Percentiles rank a stretch among this genome's conserved stretches.
phyloP scores from a whole-genome alignment of 1,140 invertebrate species.

The Drosophila subobscura region DNA sequence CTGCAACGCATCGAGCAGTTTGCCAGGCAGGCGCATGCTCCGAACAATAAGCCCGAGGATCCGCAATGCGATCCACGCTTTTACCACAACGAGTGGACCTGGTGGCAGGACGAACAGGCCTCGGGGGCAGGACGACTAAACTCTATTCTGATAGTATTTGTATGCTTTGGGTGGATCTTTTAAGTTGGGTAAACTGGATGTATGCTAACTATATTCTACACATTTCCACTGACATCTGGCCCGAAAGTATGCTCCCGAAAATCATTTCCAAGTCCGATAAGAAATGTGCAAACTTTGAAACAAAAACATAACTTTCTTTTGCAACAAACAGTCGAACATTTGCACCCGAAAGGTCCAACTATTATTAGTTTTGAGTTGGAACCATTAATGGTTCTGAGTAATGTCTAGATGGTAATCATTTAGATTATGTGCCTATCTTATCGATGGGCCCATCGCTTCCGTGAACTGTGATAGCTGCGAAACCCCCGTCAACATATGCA shows the following conservation, averaged over 20 bases:
- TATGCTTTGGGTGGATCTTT: not conserved
- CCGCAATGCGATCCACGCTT: conserved; percentile 41
- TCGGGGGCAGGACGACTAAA: not conserved
- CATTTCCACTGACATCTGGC: too few relatives aligned
- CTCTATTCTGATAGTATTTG: not conserved
- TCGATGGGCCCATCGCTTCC: conserved; percentile 8
- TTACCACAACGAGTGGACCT: conserved; percentile 71
- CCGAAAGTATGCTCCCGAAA: too few relatives aligned
- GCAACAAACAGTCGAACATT: too few relatives aligned
- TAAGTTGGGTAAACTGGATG: not conserved
- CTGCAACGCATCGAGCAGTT: conserved; percentile 53
- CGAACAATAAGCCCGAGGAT: conserved; percentile 61
- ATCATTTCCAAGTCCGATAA: too few relatives aligned
- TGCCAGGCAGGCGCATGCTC: conserved; percentile 38
- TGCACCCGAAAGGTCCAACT: too few relatives aligned
- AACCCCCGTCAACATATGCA: conserved; percentile 16
- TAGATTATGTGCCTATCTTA: conserved; percentile 18
- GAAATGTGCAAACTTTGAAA: too few relatives aligned
- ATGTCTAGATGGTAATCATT: conserved; percentile 1
- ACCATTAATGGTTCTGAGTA: conserved; percentile 2
- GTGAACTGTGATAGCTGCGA: conserved; percentile 24
- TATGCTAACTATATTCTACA: too few relatives aligned
- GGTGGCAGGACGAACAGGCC: conserved; percentile 64
- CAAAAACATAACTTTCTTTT: too few relatives aligned
- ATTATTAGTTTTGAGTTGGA: not conserved